Conservation (phyloP, 2,888 invertebrate species). For the Sphinx pinastri region DNA sequence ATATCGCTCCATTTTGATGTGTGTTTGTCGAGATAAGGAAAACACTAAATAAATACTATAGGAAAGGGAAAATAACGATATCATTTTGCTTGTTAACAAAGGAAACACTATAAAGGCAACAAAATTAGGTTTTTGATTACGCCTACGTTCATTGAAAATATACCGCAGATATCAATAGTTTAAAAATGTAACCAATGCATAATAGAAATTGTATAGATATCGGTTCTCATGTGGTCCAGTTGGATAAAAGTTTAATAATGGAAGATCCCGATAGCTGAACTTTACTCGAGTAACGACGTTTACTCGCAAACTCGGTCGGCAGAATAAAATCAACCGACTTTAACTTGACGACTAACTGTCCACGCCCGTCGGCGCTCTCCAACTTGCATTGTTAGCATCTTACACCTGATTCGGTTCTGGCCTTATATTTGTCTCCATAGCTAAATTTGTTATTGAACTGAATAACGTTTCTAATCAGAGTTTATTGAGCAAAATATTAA, state of each 20-base stretch:
- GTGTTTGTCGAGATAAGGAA: too few relatives aligned
- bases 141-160: too few relatives aligned
- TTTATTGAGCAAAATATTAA: too few relatives aligned
- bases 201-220: constrained; percentile 50
- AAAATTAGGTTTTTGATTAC: too few relatives aligned
- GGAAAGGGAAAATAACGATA: too few relatives aligned
- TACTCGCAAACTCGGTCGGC: constrained; percentile 57
- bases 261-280: constrained; percentile 67
- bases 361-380: constrained; percentile 30
- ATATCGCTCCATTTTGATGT: too few relatives aligned
- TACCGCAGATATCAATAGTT: background rate
- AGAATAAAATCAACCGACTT: constrained; percentile 61
- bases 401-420: constrained; percentile 6
- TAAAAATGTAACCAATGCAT: constrained; percentile 1
- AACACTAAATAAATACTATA: too few relatives aligned
- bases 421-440: constrained; percentile 4
- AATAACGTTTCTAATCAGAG: too few relatives aligned
- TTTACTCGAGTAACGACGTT: constrained; percentile 57
- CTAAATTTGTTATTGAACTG: background rate
- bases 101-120: background rate
- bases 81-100: background rate
- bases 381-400: constrained; percentile 15
- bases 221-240: constrained; percentile 54
- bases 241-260: constrained; percentile 73
- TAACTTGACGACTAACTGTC: constrained; percentile 47